Conservation (phyloP, 2,797 vertebrate species). For the Myiothlypis chrysogaster region DNA sequence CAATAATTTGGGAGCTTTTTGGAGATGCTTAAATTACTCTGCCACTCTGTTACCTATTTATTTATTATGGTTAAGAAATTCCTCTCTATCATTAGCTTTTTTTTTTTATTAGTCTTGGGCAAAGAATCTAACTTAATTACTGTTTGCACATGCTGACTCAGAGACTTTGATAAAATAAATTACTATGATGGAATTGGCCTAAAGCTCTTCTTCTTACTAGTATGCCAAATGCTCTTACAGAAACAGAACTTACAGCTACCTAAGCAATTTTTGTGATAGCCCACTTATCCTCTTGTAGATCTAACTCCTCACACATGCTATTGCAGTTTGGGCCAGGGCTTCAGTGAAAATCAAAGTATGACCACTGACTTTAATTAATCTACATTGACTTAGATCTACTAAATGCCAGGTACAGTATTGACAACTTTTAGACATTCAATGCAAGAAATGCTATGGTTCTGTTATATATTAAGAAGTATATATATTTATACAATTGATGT, state of each 20-base stretch:
- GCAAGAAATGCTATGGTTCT: not conserved
- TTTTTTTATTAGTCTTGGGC: not conserved
- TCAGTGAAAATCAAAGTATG: not conserved
- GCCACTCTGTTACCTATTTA: not conserved
- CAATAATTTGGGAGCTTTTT: not conserved
- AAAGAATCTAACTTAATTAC: not conserved
- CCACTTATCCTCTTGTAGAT: not conserved
- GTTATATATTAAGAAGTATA: not conserved
- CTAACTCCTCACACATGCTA: not conserved
- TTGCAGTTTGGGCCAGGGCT: not conserved
- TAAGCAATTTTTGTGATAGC: not conserved
- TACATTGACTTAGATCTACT: not conserved
- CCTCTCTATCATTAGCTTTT: not conserved
- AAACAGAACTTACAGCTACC: not conserved
- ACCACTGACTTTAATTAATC: not conserved
- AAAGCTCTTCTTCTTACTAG: not conserved
- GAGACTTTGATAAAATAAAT: constrained; percentile 20
- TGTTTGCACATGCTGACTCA: not conserved
- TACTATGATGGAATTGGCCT: not conserved
- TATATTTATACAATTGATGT: not conserved
- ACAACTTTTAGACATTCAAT: not conserved
- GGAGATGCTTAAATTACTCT: not conserved
- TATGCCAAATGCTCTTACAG: not conserved
- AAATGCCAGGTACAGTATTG: not conserved
- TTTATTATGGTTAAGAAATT: not conserved